Percentiles rank a stretch among this genome's conserved stretches.
Conservation (phyloP, 2,113 vertebrate genomes). For the Tachysurus fulvidraco region DNA sequence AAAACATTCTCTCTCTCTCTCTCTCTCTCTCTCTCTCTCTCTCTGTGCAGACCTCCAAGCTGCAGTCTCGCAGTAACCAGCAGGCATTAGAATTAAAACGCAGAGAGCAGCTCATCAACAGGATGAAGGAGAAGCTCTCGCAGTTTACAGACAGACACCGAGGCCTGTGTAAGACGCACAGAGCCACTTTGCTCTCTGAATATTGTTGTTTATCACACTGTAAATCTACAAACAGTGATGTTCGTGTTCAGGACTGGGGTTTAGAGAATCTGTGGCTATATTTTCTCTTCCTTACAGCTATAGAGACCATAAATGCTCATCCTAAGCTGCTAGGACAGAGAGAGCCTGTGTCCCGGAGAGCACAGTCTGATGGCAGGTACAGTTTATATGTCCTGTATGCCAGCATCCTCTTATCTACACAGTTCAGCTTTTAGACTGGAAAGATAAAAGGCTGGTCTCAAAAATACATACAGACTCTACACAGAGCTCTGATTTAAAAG, state of each 20-base stretch:
- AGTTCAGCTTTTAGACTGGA: background rate
- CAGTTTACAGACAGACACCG: constrained; percentile 59
- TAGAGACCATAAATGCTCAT: constrained; percentile 69
- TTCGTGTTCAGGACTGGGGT: background rate
- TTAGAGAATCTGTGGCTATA: background rate
- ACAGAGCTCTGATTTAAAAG: background rate
- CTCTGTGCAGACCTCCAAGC: constrained; percentile 56
- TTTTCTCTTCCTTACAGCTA: constrained; percentile 54
- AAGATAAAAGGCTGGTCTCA: background rate
- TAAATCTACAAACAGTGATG: background rate
- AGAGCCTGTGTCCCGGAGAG: constrained; percentile 38
- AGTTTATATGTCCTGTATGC: background rate
- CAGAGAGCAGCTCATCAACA: constrained; percentile 61
- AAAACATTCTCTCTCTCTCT: too few species aligned
- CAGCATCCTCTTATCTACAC: background rate
- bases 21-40: too few species aligned
- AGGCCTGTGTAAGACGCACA: constrained; percentile 58
- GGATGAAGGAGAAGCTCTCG: constrained; percentile 65
- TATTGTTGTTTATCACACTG: background rate
- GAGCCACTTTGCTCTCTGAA: background rate
- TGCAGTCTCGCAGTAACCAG: constrained; percentile 66
- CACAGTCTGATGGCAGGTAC: constrained; percentile 57
- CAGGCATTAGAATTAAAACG: constrained; percentile 66
- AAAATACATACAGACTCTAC: background rate
- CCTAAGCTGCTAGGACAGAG: constrained; percentile 53